Base-by-base conservation (phyloP, 53 echinoderm and acorn worm species). In the Echinarachnius parma region DNA sequence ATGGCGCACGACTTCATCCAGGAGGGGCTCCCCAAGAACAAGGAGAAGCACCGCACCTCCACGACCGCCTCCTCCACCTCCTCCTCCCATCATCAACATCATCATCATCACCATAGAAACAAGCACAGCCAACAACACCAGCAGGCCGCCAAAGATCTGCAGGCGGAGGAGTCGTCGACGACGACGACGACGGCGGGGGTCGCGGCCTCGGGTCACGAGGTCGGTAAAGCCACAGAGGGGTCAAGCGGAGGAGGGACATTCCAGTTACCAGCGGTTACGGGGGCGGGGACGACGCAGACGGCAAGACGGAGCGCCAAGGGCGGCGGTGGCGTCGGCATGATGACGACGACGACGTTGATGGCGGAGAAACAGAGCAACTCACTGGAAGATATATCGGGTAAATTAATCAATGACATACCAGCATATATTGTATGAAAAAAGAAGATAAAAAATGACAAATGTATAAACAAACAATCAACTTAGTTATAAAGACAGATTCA, bases 1-100 rank as follows among this genome's bases (percentile, higher is more conserved):
- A 36, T 95, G 28, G 81, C 80, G 44, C 96, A 95, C 32, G 85
- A 87, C 1, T 95, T 90, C 90, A 85, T 95, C 46, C 90, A 84
- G 25, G 96, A 95, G 39, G 91, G 82, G 59, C 77, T 81, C 65
- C 71, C 84, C 4, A 84, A 78, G 50, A 68, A 76, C 21, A 61
- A 46, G 7, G 59, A 68, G 4, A 78, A 77, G 37, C 83, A 83
- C 61, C 72, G 67, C 26, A 31, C 59, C 27, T 31, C 57, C 34
- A 59, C 34, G 9, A 23, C 52, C 47, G 63, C 50, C 19, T n/a
- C 24, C 53, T 36, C 64, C 9, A 53, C 74, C 58, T 26, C 63
- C 18, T 22, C 77, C 32, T 36, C 46, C n/a, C n/a, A n/a, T n/a
- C n/a, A n/a, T n/a, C n/a, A 80, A 14, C 85, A 84, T 48, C 69